Evolutionary conservation across 2,113 vertebrate genomes (phyloP).

Genomic region (Anolis carolinensis): DNA sequence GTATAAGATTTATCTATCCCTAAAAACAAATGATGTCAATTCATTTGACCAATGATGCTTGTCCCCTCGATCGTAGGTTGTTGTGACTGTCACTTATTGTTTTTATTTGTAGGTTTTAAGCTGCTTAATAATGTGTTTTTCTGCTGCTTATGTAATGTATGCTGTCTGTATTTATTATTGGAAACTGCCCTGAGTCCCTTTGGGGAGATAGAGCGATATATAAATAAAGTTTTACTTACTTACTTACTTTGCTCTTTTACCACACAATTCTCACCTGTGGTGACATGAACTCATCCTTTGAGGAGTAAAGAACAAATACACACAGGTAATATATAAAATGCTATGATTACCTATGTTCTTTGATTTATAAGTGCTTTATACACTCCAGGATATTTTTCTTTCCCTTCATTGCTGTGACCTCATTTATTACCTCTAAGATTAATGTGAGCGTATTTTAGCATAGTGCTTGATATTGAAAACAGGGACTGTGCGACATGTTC

Average conservation of each 20-base stretch:
- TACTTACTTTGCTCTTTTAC: neutral
- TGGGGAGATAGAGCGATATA: no score
- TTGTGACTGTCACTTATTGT: no score
- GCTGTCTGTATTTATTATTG: no score
- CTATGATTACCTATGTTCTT: constrained; percentile 34
- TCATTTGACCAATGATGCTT: no score
- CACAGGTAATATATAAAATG: constrained; percentile 56
- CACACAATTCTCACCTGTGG: neutral
- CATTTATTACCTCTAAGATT: neutral
- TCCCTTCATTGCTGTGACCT: neutral
- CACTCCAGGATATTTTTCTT: neutral
- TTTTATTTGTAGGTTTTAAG: no score
- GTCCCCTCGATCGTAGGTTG: no score
- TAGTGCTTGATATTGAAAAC: neutral
- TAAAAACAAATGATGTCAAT: no score
- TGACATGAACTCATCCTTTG: constrained; percentile 49
- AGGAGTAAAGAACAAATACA: constrained; percentile 70
- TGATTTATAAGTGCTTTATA: constrained; percentile 71
- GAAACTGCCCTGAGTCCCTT: no score
- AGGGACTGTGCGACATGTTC: neutral
- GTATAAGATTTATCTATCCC: no score
- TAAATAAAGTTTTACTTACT: no score
- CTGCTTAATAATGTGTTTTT: no score
- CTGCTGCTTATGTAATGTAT: no score
- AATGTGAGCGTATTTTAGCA: neutral